Conservation (phyloP, 2,888 invertebrate species). For the Macaria liturata region DNA sequence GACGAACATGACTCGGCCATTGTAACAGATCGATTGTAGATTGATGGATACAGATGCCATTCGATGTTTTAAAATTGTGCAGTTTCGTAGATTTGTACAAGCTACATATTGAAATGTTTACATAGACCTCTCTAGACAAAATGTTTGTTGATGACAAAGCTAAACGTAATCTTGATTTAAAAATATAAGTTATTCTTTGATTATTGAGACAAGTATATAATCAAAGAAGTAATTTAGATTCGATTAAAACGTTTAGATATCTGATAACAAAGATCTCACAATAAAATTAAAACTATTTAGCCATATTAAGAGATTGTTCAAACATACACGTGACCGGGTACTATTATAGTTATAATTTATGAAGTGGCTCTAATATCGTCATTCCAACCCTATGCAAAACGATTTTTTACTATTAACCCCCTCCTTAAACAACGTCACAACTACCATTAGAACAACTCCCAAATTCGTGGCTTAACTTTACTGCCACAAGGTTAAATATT, state of each 20-base stretch:
- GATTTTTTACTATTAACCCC: constrained; percentile 60
- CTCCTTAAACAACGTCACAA: constrained; percentile 31
- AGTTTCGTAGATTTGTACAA: no score
- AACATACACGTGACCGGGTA: constrained; percentile 51
- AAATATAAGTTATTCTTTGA: no score
- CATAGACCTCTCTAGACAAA: no score
- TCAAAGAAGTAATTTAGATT: no score
- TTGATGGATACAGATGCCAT: background rate
- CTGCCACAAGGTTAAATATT: background rate
- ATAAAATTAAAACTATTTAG: no score
- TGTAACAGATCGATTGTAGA: constrained; percentile 12
- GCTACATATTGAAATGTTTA: no score
- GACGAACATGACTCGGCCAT: constrained; percentile 43
- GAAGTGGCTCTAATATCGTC: constrained; percentile 64
- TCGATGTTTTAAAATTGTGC: no score
- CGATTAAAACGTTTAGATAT: no score
- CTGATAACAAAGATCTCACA: no score
- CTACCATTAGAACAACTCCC: constrained; percentile 14
- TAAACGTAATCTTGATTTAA: no score
- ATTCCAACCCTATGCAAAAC: constrained; percentile 72
- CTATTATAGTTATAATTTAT: constrained; percentile 64
- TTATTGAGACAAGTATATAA: no score
- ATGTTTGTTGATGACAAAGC: no score
- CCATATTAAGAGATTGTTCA: background rate
- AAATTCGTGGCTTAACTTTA: constrained; percentile 12